A percentile compares a stretch with the other conserved stretches of the same genome.
Conservation (phyloP, 2,888 invertebrate species). For the Cerceris ruficornis region DNA sequence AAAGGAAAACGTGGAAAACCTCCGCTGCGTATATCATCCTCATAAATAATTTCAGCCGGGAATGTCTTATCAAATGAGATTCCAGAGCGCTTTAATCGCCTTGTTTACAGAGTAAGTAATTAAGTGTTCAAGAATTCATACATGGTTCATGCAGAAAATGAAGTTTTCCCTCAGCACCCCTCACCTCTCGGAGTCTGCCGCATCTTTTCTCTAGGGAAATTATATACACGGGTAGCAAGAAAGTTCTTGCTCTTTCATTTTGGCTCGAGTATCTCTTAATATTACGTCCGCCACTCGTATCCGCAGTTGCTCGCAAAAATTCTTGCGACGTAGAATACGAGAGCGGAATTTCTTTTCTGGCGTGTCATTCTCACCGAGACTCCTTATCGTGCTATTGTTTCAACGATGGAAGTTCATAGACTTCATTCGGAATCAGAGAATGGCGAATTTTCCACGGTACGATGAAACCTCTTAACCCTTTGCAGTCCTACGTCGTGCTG, state of each 20-base stretch:
- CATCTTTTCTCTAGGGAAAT: conserved; percentile 54
- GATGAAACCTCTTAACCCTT: no score
- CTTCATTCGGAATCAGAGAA: no score
- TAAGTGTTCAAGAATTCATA: conserved; percentile 28
- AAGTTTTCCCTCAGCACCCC: conserved; percentile 20
- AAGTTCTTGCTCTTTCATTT: conserved; percentile 31
- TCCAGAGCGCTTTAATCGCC: not conserved
- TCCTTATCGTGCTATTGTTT: no score
- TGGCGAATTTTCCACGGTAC: no score
- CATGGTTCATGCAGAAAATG: conserved; percentile 24
- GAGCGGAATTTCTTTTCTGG: conserved; percentile 14
- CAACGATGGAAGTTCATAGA: no score
- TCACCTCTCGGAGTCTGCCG: not conserved
- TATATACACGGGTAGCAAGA: conserved; percentile 27
- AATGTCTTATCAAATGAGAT: not conserved
- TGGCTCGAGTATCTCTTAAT: conserved; percentile 21
- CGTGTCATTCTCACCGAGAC: conserved; percentile 14
- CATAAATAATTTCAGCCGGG: not conserved
- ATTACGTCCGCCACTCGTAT: conserved; percentile 10
- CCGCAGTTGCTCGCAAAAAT: not conserved
- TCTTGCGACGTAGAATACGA: conserved; percentile 6
- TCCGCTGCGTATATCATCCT: not conserved
- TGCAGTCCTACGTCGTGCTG: no score
- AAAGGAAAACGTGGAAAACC: no score
- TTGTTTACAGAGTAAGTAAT: conserved; percentile 24